Evolutionary conservation across 1,140 invertebrate species (phyloP), one percentile per base, ranked within the genome.

Genomic region (Dendrolimus punctatus): DNA sequence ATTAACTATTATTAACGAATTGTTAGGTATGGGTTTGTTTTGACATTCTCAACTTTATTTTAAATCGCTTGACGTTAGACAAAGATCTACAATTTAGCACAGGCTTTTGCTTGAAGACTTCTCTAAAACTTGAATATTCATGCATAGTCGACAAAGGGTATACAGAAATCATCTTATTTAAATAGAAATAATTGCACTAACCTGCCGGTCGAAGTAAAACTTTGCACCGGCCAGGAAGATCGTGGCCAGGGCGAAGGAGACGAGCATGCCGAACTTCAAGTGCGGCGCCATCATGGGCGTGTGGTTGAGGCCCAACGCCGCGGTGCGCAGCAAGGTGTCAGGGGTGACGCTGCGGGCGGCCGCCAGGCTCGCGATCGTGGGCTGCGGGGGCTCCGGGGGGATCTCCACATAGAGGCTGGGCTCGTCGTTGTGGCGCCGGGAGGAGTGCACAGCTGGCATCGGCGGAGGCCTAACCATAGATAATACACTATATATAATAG

Each of bases 131-230:
- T 23, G 23, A 23, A 23, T 23, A 23, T 23, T 23, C 23, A 23
- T 23, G 23, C 3, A 23, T 23, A 23, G 23, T 23, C 23, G 23
- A 23, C 23, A 23, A 23, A 23, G 23, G 23, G 3, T 23, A 23
- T 23, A 23, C 23, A 3, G 23, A 23, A 23, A 23, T 23, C 23
- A 23, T 23, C 23, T 23, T 23, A 23, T 23, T 23, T 23, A 23
- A 23, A 46, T 54, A 48, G 39, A 53, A 39, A 45, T 39, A 55
- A 36, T 49, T 49, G 10, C 49, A 67, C 70, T 85, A 61, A 91
- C 91, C 79, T 91, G 88, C 68, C 91, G 85, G 66, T 92, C 90
- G 55, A 92, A 91, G 63, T 92, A 93, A 75, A 92, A 91, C 73
- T 91, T 93, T 0, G 90, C 90, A 23, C 89, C 90, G 2, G 89